Base-by-base conservation (phyloP, 2,797 vertebrate genomes). In the Paguma larvata region DNA sequence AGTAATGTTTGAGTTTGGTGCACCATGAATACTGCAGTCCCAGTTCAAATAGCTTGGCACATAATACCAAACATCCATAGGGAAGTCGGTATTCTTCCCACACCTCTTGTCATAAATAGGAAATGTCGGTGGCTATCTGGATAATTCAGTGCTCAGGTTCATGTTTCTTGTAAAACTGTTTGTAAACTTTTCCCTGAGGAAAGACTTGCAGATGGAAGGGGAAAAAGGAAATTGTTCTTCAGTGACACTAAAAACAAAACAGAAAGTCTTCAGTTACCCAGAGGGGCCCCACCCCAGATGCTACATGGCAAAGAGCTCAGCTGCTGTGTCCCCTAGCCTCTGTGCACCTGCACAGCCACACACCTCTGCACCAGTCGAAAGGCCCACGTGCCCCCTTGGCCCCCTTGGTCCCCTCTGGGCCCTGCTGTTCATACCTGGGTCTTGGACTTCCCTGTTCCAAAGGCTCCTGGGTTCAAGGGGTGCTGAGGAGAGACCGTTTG, bases 131-230 rank as follows among this genome's bases (percentile, higher is more conserved):
- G 85, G 51, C 13, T 94, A 75, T 53, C 21, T 6, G 80, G 27
- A 27, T 67, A 86, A 34, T 44, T 84, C 84, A 82, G 95, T 34
- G 32, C 10, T n/a, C 14, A 78, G 72, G 30, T 73, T 86, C 8
- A 5, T 19, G 13, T 63, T 77, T 38, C 19, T 65, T 96, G 92
- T 86, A 92, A 80, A 62, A 91, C 16, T 77, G n/a, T 65, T 85
- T 34, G 80, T 87, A 78, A 89, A 84, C 65, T 78, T 91, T 95
- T 80, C 25, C 32, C 41, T 34, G 56, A 88, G 34, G 78, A 85
- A 78, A 83, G 11, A 41, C 30, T 82, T 95, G 8, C 27, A 92
- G 75, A 79, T 41, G 53, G 38, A 70, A 93, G 25, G 46, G 25
- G 9, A 16, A 41, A 73, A 56, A 62, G 14, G 2, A 19, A 78